phyloP scores from a whole-genome alignment of 1,140 invertebrate genomes.

The Trichogramma pretiosum region DNA sequence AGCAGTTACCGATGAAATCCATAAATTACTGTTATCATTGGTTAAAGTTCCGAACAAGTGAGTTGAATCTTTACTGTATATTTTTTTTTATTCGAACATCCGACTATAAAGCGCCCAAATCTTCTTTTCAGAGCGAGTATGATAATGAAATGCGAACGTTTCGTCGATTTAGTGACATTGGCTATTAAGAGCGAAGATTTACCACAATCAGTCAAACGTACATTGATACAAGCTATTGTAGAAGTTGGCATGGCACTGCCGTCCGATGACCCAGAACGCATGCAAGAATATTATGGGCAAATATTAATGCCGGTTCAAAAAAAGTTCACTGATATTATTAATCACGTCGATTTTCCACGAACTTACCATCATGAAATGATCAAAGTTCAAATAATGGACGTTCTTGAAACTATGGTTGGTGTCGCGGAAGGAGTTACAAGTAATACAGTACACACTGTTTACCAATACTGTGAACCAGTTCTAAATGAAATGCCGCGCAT shows the following conservation, averaged over 20 bases:
- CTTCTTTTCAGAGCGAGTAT: slow-evolving; percentile 26
- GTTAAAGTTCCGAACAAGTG: slow-evolving; percentile 41
- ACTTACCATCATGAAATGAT: slow-evolving; percentile 52
- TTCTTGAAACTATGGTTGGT: slow-evolving; percentile 49
- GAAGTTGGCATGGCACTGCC: slow-evolving; percentile 41
- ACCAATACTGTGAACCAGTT: slow-evolving; percentile 55
- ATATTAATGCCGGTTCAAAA: slow-evolving; percentile 54
- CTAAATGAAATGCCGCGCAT: slow-evolving; percentile 58
- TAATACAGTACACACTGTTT: slow-evolving; percentile 52
- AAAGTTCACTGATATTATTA: slow-evolving; percentile 50
- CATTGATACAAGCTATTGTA: slow-evolving; percentile 48
- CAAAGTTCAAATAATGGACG: slow-evolving; percentile 53
- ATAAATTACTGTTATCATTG: slow-evolving; percentile 50
- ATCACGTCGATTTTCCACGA: slow-evolving; percentile 49
- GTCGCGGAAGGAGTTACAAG: slow-evolving; percentile 53
- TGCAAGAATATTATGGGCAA: slow-evolving; percentile 45
- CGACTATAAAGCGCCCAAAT: no score
- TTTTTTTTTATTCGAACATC: no score
- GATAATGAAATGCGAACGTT: slow-evolving; percentile 31
- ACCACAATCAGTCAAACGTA: slow-evolving; percentile 45
- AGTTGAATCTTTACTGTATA: neutral
- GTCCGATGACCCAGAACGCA: slow-evolving; percentile 31
- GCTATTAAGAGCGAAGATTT: slow-evolving; percentile 42
- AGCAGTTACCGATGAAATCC: slow-evolving; percentile 50
- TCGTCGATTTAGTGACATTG: slow-evolving; percentile 39